phyloP scores from a whole-genome alignment of 2,797 vertebrate genomes.

The Alexandromys oeconomus region DNA sequence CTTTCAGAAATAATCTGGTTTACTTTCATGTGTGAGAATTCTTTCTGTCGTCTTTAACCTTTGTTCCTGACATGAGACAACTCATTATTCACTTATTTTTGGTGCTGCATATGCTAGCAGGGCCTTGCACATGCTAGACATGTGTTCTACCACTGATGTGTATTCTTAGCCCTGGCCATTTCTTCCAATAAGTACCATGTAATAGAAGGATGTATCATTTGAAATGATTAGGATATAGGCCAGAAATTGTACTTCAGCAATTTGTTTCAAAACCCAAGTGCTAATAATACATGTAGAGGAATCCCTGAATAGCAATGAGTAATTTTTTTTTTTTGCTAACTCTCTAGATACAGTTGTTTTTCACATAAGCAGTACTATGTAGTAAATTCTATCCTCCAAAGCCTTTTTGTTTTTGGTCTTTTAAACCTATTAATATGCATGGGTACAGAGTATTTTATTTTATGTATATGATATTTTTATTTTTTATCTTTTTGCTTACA shows the following conservation, averaged over 20 bases:
- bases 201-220: slow-evolving; percentile 47
- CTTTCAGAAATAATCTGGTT: slow-evolving; percentile 2
- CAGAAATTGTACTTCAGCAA: slow-evolving; percentile 40
- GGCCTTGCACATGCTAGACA: background rate
- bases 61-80: background rate
- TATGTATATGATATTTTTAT: background rate
- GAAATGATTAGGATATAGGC: slow-evolving; percentile 45
- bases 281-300: slow-evolving; percentile 36
- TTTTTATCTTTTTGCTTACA: background rate
- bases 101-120: background rate
- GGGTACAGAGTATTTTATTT: background rate
- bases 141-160: background rate
- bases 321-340: slow-evolving; percentile 34
- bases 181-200: background rate
- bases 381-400: slow-evolving; percentile 43
- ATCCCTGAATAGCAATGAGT: slow-evolving; percentile 21
- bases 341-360: slow-evolving; percentile 30
- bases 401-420: slow-evolving; percentile 20
- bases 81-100: slow-evolving; percentile 28
- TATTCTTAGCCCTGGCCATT: background rate
- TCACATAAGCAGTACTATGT: slow-evolving; percentile 7
- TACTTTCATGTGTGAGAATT: slow-evolving; percentile 46
- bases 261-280: slow-evolving; percentile 59
- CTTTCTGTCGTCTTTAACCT: background rate
- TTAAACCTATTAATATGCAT: slow-evolving; percentile 29